Evolutionary conservation across 92 coral and sea anemone genomes (phyloP).

Genomic region (Diadumene lineata): DNA sequence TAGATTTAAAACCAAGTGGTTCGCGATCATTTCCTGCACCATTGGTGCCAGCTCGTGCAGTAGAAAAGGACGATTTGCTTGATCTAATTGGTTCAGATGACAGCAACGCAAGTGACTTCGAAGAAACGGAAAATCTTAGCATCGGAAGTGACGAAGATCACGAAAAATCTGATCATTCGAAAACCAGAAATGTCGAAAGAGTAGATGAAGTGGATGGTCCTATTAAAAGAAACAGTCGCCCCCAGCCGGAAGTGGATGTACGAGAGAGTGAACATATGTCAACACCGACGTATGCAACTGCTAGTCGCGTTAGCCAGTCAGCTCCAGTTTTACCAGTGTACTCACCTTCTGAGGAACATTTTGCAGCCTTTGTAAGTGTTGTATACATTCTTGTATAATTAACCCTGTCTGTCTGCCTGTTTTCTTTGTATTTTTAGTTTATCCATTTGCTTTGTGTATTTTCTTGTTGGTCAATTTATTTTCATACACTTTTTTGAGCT

Average conservation of each 20-base stretch:
- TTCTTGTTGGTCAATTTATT: too few relatives aligned
- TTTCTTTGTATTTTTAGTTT: too few relatives aligned
- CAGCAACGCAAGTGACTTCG: conserved; percentile 41
- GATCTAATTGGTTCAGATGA: conserved; percentile 74
- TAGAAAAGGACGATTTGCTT: conserved; percentile 70
- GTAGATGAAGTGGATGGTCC: neutral
- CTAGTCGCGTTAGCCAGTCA: conserved; percentile 43
- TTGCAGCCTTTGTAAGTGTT: conserved; percentile 65
- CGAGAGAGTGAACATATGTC: conserved; percentile 15
- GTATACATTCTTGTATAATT: too few relatives aligned
- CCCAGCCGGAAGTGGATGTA: conserved; percentile 15
- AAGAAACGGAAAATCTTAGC: conserved; percentile 21
- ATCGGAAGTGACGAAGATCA: conserved; percentile 6
- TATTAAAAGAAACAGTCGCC: neutral
- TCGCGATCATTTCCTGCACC: neutral
- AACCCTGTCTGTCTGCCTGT: too few relatives aligned
- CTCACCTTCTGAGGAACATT: conserved; percentile 46
- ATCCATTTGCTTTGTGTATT: too few relatives aligned
- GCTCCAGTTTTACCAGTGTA: conserved; percentile 30
- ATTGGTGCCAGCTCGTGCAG: neutral
- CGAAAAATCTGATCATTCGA: neutral
- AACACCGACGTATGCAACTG: conserved; percentile 31
- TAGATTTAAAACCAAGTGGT: neutral
- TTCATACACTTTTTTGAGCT: too few relatives aligned
- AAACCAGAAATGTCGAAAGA: neutral